Evolutionary conservation across 2,888 invertebrate genomes (phyloP).

Genomic region (Cerastis leucographa): DNA sequence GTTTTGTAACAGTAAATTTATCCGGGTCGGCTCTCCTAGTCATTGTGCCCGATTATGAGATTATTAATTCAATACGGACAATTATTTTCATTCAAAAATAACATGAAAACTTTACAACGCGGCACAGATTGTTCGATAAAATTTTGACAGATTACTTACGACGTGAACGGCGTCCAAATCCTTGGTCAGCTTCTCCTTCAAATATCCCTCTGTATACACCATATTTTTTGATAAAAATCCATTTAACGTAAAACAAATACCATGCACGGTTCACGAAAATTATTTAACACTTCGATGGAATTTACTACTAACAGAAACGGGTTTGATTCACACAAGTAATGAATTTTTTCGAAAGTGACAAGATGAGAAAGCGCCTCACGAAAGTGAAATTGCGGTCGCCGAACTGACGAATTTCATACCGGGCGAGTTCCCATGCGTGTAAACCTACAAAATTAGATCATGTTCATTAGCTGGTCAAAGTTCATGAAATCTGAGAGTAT

Average conservation of each 20-base stretch:
- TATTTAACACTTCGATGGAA: constrained; percentile 74
- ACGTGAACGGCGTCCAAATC: constrained; percentile 93
- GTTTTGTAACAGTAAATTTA: constrained; percentile 84
- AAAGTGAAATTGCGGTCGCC: constrained; percentile 86
- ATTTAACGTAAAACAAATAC: constrained; percentile 75
- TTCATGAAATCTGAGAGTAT: constrained; percentile 48
- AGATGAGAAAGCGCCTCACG: constrained; percentile 84
- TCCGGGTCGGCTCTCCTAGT: constrained; percentile 83
- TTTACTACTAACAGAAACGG: constrained; percentile 75
- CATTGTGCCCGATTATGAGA: constrained; percentile 74
- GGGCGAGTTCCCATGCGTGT: constrained; percentile 70
- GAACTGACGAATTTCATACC: constrained; percentile 84
- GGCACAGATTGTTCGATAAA: constrained; percentile 76
- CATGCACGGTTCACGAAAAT: constrained; percentile 78
- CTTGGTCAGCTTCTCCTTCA: constrained; percentile 92
- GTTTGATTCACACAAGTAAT: constrained; percentile 77
- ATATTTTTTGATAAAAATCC: constrained; percentile 88
- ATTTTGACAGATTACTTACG: constrained; percentile 91
- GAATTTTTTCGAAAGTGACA: constrained; percentile 85
- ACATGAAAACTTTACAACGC: constrained; percentile 75
- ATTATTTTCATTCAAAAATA: constrained; percentile 73
- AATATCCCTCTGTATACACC: constrained; percentile 92
- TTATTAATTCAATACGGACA: constrained; percentile 49
- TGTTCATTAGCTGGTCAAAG: constrained; percentile 48
- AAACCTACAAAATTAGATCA: constrained; percentile 69